Evolutionary conservation across 2,888 invertebrate genomes (phyloP), one percentile per base, ranked within the genome.

Genomic region (Keiferia lycopersicella): DNA sequence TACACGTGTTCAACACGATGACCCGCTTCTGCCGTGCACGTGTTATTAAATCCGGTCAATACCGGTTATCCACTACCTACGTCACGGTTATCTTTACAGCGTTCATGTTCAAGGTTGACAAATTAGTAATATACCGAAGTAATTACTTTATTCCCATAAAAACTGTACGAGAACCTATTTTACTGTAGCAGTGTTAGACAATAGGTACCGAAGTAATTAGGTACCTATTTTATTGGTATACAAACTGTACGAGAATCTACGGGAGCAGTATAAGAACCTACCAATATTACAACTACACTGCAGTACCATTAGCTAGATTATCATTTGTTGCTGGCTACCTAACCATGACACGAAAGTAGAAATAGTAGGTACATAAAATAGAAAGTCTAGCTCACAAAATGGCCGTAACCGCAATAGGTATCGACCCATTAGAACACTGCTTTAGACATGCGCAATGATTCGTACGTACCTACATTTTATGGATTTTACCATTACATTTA

Each of bases 381-480:
- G 41, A 41, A 41, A 41, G 41, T 41, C 12, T 2, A 18, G 12
- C 16, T 58, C 18, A 58, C 58, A 58, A 58, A 58, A 58, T 58
- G 41, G 41, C 48, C 39, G 14, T 20, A n/a, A 6, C 12, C 48
- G 59, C 30, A 57, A 10, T 20, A n/a, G n/a, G n/a, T n/a, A 50
- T 50, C 50, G 50, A 16, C 12, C 50, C 20, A 50, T 16, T 50
- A 48, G 2, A n/a, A 2, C 16, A n/a, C n/a, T 2, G 18, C 20
- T 7, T 20, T 50, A 18, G n/a, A 50, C 50, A 50, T 50, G 50
- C 50, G 50, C 50, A 50, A n/a, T 41, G 41, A 14, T 14, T 14
- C 41, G 1, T 14, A 41, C 1, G n/a, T 1, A 41, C 1, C 2
- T 1, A 41, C 11, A 41, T 7, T 14, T 14, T 14, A 41, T 41